These are phyloP conservation scores for Danaus plexippus DNA, from an alignment of 1,140 invertebrate genomes.

Conservation along the genomic window DNA sequence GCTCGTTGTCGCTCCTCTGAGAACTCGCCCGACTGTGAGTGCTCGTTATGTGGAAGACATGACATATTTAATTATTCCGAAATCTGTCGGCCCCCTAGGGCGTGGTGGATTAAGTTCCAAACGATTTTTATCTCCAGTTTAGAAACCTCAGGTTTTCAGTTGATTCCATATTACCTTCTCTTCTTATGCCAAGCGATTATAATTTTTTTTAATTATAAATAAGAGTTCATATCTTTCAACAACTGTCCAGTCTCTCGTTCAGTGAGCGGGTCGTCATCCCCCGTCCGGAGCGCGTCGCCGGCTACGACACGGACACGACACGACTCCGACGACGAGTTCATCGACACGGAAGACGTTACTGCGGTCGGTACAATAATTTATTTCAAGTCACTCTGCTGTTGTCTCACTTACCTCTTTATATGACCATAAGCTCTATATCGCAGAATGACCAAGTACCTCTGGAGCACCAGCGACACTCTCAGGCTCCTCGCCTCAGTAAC, in stretches of 20 bases:
- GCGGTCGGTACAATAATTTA: slow-evolving; percentile 19
- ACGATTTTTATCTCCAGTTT: too few species aligned
- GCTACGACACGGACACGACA: slow-evolving; percentile 48
- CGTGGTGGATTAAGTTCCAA: too few species aligned
- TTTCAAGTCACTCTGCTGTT: too few species aligned
- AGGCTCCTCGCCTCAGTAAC: slow-evolving; percentile 44
- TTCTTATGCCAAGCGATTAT: too few species aligned
- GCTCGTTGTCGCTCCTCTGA: slow-evolving; percentile 78
- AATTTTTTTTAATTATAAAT: too few species aligned
- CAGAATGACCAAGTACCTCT: slow-evolving; percentile 33
- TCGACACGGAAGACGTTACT: slow-evolving; percentile 81
- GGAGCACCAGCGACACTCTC: slow-evolving; percentile 15
- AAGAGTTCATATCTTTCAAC: neutral
- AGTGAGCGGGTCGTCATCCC: slow-evolving; percentile 69
- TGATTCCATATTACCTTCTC: too few species aligned
- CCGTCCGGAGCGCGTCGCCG: slow-evolving; percentile 62
- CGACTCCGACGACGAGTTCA: slow-evolving; percentile 85
- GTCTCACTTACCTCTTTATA: neutral
- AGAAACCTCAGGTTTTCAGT: too few species aligned
- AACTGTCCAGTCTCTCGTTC: slow-evolving; percentile 71
- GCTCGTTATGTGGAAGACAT: neutral
- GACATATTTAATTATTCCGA: too few species aligned
- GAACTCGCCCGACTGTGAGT: slow-evolving; percentile 76
- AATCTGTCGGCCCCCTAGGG: too few species aligned
- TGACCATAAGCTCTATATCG: neutral